These are phyloP conservation scores for Neomicropteryx cornuta DNA, from an alignment of 1,140 invertebrate genomes.

Conservation along the genomic window DNA sequence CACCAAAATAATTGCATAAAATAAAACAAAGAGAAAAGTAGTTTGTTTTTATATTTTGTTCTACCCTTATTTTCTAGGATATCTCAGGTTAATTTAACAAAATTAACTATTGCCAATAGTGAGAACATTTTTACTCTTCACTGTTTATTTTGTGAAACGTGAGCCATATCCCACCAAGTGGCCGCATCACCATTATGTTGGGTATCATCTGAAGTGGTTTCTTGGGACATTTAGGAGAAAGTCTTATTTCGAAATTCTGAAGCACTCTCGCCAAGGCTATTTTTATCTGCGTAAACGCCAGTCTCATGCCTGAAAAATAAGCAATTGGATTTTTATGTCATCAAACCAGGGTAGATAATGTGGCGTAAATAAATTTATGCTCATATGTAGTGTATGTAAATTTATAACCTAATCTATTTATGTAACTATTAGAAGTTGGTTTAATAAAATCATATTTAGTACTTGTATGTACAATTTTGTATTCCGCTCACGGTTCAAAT, in stretches of 20 bases:
- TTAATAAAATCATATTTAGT: background rate
- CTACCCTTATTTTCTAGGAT: background rate
- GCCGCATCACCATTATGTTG: constrained; percentile 4
- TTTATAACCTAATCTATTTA: background rate
- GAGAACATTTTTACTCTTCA: background rate
- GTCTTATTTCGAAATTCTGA: constrained; percentile 12
- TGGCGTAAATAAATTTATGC: too few relatives aligned
- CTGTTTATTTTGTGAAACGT: constrained; percentile 8
- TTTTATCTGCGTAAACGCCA: constrained; percentile 10
- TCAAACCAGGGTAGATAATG: background rate
- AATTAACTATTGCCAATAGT: background rate
- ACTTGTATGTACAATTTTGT: too few relatives aligned
- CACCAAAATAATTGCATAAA: too few relatives aligned
- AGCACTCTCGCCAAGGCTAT: constrained; percentile 7
- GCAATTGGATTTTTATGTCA: background rate
- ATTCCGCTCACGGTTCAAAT: too few relatives aligned
- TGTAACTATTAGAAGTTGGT: background rate
- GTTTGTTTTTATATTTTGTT: too few relatives aligned
- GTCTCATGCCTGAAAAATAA: constrained; percentile 11
- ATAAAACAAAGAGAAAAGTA: too few relatives aligned
- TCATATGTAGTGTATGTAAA: background rate
- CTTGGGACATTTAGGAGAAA: constrained; percentile 8
- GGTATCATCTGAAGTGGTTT: constrained; percentile 10
- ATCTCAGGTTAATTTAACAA: background rate
- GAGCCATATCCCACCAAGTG: constrained; percentile 11